Percentiles rank a stretch among this genome's conserved stretches.
phyloP scores from a whole-genome alignment of 2,113 vertebrate genomes.

The Plotosus lineatus region DNA sequence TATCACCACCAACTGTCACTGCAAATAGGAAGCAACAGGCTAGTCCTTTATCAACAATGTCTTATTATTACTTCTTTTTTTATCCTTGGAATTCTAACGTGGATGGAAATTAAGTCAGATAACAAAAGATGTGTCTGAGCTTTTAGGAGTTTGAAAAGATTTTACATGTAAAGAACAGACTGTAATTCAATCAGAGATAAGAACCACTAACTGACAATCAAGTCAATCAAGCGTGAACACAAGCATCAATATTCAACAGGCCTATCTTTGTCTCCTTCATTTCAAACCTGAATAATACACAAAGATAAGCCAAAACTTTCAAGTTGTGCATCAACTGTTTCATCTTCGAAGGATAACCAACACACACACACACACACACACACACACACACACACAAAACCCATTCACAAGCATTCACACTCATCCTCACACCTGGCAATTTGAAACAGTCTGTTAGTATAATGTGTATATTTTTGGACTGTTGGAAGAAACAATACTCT shows the following conservation, averaged over 20 bases:
- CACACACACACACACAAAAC: no score
- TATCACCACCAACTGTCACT: neutral
- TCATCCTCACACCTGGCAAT: no score
- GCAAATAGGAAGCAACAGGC: neutral
- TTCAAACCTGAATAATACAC: slow-evolving; percentile 10
- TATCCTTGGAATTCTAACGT: neutral
- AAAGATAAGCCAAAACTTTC: slow-evolving; percentile 47
- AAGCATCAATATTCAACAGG: neutral
- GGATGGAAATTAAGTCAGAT: neutral
- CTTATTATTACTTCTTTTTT: neutral
- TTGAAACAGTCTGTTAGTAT: no score
- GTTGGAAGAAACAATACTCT: no score
- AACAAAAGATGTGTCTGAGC: neutral
- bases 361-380: no score
- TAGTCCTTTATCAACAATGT: neutral
- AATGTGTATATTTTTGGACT: no score
- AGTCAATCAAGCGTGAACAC: neutral
- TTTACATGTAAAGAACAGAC: slow-evolving; percentile 40
- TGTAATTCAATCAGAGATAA: slow-evolving; percentile 60
- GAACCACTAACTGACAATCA: neutral
- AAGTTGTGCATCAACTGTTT: neutral
- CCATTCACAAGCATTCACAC: no score
- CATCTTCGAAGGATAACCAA: slow-evolving; percentile 60
- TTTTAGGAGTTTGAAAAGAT: slow-evolving; percentile 8
- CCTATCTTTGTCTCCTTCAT: slow-evolving; percentile 10